Evolutionary conservation across 2,888 invertebrate species (phyloP), one percentile per base, ranked within the genome.

Genomic region (Pyrrhosoma nymphula): DNA sequence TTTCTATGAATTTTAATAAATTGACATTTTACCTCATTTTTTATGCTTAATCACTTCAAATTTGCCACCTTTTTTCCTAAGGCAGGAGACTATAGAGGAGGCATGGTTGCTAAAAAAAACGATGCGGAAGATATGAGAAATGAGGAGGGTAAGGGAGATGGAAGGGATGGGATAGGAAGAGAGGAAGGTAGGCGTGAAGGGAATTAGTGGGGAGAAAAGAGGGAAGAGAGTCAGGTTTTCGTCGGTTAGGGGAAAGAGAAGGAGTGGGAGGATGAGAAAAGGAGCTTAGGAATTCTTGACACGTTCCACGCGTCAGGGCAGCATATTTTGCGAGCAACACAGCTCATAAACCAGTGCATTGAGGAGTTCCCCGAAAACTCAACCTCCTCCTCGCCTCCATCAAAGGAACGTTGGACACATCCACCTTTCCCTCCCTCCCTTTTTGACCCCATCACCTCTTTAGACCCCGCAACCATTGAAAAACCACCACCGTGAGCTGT

Each of bases 301-400:
- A 93, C 93, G 93, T 69, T 26, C 69, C 6, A 20, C 93, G 93
- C 75, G 93, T 93, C 93, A 93, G 69, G 69, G 93, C 47, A 47
- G 93, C 69, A 93, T 93, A 93, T 93, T 93, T 93, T 93, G 93
- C 69, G 60, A 93, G 93, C 93, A 69, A 93, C 93, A 63, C 93
- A 63, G 93, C 93, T 93, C 93, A 93, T 69, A 93, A 93, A 93
- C 63, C 93, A 93, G 93, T 75, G 60, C 93, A 47, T 93, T 63
- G 69, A 63, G 69, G 47, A 47, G 35, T 16, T 12, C 18, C 56
- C 56, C 89, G 23, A 39, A 2, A 39, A 2, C 35, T 35, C 18
- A 4, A 56, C 56, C 60, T 26, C 55, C 6, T n/a, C 75, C 47
- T 30, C 69, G 69, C 23, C 69, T 69, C 26, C n/a, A 18, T 82